These are phyloP conservation scores for Conus betulinus DNA, from an alignment of 1,140 invertebrate genomes.

Conservation along the genomic window DNA sequence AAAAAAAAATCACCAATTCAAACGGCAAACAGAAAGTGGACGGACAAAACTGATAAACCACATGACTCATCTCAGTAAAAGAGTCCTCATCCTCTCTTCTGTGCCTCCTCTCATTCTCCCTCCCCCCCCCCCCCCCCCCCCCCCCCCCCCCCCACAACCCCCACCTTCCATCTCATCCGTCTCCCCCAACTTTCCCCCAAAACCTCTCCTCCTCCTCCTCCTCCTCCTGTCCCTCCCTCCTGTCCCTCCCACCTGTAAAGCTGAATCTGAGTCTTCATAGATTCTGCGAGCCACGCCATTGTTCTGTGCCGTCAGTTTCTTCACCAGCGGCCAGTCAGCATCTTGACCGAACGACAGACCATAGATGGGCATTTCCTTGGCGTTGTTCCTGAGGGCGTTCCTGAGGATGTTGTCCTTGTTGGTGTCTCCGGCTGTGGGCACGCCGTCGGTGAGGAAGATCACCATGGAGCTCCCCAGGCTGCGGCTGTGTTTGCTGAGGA, in stretches of 20 bases:
- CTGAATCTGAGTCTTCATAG: slow-evolving; percentile 84
- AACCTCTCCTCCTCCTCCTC: neutral
- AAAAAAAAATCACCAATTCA: no score
- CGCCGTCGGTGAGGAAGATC: slow-evolving; percentile 86
- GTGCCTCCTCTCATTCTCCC: no score
- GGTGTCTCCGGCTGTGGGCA: slow-evolving; percentile 81
- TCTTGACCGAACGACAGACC: slow-evolving; percentile 84
- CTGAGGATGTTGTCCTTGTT: slow-evolving; percentile 78
- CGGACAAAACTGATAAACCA: no score
- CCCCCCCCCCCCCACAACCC: no score
- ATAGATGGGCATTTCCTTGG: slow-evolving; percentile 76
- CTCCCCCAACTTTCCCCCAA: neutral
- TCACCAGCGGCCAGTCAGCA: slow-evolving; percentile 82
- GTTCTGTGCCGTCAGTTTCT: slow-evolving; percentile 82
- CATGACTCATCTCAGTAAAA: no score
- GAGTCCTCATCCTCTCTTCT: no score
- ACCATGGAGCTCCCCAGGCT: slow-evolving; percentile 77
- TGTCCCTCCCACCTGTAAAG: slow-evolving; percentile 80
- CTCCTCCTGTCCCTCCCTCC: no score
- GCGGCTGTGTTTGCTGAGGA: slow-evolving; percentile 30
- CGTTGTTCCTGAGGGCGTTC: slow-evolving; percentile 61
- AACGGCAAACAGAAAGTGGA: no score
- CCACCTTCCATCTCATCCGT: no score
- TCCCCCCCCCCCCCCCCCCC: no score
- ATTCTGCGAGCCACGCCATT: slow-evolving; percentile 84